These are phyloP conservation scores for Sebastes alutus DNA, from an alignment of 2,797 vertebrate genomes.

Conservation along the genomic window DNA sequence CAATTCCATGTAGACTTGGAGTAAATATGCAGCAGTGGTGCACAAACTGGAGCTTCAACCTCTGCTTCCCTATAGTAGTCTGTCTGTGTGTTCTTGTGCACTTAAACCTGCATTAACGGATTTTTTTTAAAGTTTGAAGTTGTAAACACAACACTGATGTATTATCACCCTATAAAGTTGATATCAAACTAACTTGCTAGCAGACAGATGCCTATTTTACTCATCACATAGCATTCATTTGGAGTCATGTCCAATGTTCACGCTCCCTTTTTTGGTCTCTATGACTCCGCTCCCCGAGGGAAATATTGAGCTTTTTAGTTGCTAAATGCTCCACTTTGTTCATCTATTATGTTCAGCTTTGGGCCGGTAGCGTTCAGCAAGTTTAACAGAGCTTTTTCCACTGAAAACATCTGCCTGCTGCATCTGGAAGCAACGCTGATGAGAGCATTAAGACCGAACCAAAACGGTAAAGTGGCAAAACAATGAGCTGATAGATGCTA, in stretches of 20 bases:
- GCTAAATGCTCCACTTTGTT: neutral
- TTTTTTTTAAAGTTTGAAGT: neutral
- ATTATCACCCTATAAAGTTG: neutral
- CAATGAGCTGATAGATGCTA: neutral
- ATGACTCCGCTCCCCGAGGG: neutral
- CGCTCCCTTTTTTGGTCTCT: neutral
- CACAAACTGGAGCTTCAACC: neutral
- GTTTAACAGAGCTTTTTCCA: neutral
- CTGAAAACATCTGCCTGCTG: neutral
- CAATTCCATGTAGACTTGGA: neutral
- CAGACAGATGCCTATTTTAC: neutral
- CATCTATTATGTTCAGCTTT: neutral
- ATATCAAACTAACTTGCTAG: neutral
- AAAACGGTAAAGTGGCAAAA: neutral
- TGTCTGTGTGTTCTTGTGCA: neutral
- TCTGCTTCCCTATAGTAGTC: neutral
- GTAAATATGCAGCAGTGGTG: neutral
- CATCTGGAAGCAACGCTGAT: neutral
- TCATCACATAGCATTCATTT: too few relatives aligned
- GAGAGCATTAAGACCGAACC: neutral
- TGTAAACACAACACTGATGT: neutral
- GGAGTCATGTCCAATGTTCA: neutral
- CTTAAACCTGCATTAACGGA: neutral
- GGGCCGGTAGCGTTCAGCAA: accelerated
- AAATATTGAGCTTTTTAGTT: neutral